Evolutionary conservation across 2,797 vertebrate species (phyloP).

Genomic region (Xenentodon cancila): DNA sequence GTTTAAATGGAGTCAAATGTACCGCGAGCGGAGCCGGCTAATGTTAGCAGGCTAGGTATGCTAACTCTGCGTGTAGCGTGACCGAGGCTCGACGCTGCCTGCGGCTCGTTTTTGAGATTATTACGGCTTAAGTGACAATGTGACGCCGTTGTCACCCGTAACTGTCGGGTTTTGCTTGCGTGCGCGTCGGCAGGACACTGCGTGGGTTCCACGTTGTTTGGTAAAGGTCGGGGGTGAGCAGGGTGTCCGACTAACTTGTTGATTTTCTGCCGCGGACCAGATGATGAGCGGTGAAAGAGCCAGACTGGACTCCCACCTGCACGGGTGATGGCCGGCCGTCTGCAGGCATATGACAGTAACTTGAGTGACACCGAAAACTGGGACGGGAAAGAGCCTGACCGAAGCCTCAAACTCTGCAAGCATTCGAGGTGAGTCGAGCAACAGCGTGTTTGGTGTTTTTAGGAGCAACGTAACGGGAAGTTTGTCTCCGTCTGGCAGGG

Average conservation of each 20-base stretch:
- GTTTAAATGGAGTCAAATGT: conserved; percentile 1
- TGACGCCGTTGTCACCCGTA: background rate
- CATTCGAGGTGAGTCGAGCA: conserved; percentile 86
- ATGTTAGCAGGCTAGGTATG: conserved; percentile 48
- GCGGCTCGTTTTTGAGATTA: conserved; percentile 1
- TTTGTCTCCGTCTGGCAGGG: background rate
- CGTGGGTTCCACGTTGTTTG: background rate
- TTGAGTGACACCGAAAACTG: conserved; percentile 94
- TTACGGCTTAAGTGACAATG: background rate
- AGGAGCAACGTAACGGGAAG: background rate
- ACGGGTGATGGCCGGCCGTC: conserved; percentile 91
- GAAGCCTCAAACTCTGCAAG: conserved; percentile 92
- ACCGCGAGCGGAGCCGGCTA: conserved; percentile 50
- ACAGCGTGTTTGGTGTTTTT: conserved; percentile 1
- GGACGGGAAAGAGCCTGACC: conserved; percentile 88
- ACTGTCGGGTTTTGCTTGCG: background rate
- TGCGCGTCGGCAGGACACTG: background rate
- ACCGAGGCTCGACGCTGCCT: conserved; percentile 15
- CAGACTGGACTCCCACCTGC: conserved; percentile 78
- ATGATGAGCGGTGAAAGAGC: conserved; percentile 87
- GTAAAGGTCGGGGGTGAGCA: background rate
- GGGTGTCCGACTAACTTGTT: conserved; percentile 54
- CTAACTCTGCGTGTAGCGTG: conserved; percentile 46
- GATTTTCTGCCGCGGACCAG: conserved; percentile 65
- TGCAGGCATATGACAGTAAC: conserved; percentile 95